phyloP scores from a whole-genome alignment of 2,113 vertebrate species.

The Clarias gariepinus region DNA sequence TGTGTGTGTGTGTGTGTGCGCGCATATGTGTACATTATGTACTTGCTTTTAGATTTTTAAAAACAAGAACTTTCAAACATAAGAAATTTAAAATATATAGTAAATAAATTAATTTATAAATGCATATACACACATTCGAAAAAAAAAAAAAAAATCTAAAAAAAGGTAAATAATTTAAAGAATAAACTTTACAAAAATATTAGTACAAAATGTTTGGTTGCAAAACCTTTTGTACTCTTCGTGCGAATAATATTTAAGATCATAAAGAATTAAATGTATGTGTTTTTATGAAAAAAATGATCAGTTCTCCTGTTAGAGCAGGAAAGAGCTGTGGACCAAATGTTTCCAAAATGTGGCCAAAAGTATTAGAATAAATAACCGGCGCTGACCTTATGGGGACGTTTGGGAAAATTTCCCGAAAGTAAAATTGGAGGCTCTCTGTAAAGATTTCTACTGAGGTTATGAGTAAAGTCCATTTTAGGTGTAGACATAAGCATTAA shows the following conservation, averaged over 20 bases:
- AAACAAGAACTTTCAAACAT: not conserved
- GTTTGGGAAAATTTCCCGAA: too few relatives aligned
- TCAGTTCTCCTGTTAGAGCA: too few relatives aligned
- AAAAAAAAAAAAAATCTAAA: not conserved
- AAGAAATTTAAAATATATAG: not conserved
- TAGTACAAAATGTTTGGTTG: too few relatives aligned
- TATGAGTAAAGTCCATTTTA: not conserved
- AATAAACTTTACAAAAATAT: not conserved
- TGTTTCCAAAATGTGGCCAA: not conserved
- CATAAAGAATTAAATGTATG: too few relatives aligned
- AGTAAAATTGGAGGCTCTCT: not conserved
- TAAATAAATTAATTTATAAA: too few relatives aligned
- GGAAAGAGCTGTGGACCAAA: not conserved
- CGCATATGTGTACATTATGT: not conserved
- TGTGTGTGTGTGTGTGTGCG: conserved; percentile 13
- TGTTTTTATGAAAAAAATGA: too few relatives aligned
- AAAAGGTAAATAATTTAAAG: not conserved
- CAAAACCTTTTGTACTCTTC: too few relatives aligned
- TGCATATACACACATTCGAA: too few relatives aligned
- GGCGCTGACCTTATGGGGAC: too few relatives aligned
- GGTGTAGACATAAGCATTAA: not conserved
- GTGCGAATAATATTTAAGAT: too few relatives aligned
- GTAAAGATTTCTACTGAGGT: not conserved
- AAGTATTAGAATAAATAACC: too few relatives aligned
- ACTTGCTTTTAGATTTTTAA: not conserved